A percentile compares a stretch with the other conserved stretches of the same genome.
Evolutionary conservation across 2,113 vertebrate genomes (phyloP).

Genomic region (Paradoxurus hermaphroditus): DNA sequence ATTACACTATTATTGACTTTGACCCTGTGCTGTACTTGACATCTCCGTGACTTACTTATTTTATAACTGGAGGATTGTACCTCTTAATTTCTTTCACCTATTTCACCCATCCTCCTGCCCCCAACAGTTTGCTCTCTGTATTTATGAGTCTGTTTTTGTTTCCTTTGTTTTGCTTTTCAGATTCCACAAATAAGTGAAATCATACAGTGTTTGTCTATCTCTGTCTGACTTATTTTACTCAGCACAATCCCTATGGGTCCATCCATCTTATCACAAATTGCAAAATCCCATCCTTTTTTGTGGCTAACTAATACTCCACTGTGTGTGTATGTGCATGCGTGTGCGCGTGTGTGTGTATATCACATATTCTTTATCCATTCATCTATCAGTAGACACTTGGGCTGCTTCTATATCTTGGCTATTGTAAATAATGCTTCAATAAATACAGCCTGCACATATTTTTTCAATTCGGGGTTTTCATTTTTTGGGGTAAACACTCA

Average conservation of each 20-base stretch:
- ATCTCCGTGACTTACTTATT: neutral
- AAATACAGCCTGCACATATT: neutral
- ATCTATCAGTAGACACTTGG: neutral
- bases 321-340: neutral
- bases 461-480: neutral
- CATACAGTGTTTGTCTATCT: neutral
- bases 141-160: neutral
- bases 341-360: accelerated
- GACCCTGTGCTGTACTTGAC: neutral
- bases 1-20: neutral
- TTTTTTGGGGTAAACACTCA: neutral
- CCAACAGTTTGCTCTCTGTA: neutral
- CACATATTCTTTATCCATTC: neutral
- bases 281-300: neutral
- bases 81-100: neutral
- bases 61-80: neutral
- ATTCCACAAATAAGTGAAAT: neutral
- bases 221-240: neutral
- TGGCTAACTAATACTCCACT: neutral
- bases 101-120: neutral
- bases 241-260: neutral
- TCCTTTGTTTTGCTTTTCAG: neutral
- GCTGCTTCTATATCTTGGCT: neutral
- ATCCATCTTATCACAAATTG: neutral
- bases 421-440: neutral